Conservation (phyloP, 2,113 vertebrate species). For the Eudyptes chrysolophus region DNA sequence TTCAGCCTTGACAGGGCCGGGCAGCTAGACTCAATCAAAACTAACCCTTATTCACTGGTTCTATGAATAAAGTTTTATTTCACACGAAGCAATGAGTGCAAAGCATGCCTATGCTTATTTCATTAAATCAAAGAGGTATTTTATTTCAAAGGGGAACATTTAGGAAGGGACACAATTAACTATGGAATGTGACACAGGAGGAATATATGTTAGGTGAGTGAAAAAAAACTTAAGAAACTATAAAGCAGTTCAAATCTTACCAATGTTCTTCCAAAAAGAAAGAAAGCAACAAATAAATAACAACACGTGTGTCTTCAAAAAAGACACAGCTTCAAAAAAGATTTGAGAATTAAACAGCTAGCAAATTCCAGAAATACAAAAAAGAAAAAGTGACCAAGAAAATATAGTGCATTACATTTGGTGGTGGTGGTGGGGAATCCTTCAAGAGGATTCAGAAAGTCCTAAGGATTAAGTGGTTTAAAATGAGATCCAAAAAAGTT, state of each 20-base stretch:
- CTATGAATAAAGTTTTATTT: background rate
- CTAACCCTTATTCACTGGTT: background rate
- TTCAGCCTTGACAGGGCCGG: background rate
- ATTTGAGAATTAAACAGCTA: background rate
- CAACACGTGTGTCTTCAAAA: background rate
- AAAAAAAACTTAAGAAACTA: background rate
- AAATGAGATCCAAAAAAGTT: background rate
- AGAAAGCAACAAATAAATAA: background rate
- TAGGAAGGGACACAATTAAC: background rate
- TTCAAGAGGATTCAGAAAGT: background rate
- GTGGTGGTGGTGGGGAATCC: background rate
- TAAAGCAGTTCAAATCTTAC: background rate
- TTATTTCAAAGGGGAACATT: background rate
- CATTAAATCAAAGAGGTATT: background rate
- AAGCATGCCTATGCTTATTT: background rate
- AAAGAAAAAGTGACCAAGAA: background rate
- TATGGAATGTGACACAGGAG: background rate
- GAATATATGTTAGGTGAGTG: background rate
- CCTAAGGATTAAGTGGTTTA: background rate
- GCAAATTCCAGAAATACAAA: background rate
- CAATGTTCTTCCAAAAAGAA: background rate
- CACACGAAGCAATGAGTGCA: background rate
- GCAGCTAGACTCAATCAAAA: background rate
- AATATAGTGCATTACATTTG: fast-evolving
- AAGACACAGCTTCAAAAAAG: background rate